These are phyloP conservation scores for Piscicola geometra DNA, from an alignment of 2,888 invertebrate genomes.

Conservation along the genomic window DNA sequence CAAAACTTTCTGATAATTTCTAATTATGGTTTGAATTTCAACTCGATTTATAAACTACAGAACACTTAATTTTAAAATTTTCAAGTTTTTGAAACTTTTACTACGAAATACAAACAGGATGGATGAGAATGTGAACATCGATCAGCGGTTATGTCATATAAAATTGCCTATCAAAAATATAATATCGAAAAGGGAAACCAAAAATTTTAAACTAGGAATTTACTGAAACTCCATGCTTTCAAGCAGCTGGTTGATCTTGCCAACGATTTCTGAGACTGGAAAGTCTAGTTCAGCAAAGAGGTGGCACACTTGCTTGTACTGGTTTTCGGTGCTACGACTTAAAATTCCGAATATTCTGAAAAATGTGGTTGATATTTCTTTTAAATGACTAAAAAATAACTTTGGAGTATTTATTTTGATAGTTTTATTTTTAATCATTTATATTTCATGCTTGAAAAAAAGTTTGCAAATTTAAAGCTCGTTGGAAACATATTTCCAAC, in stretches of 20 bases:
- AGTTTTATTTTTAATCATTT: constrained; percentile 5
- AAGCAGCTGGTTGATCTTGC: constrained; percentile 59
- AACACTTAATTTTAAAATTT: not conserved
- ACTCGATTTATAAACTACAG: too few species aligned
- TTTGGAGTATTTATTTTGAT: not conserved
- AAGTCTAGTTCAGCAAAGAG: constrained; percentile 89
- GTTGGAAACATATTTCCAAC: too few species aligned
- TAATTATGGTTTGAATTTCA: too few species aligned
- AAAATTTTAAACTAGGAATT: not conserved
- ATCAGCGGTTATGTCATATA: not conserved
- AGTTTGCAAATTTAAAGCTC: too few species aligned
- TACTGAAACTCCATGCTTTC: constrained; percentile 31
- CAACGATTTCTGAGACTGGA: constrained; percentile 89
- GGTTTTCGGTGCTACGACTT: constrained; percentile 77
- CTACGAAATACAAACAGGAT: constrained; percentile 9
- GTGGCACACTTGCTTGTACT: constrained; percentile 90
- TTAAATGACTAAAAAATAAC: not conserved
- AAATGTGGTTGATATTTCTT: not conserved
- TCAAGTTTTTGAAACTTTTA: constrained; percentile 1
- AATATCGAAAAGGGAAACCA: constrained; percentile 6
- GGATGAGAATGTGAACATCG: not conserved
- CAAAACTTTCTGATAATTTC: too few species aligned
- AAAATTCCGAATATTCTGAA: constrained; percentile 85
- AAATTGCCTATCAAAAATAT: constrained; percentile 2
- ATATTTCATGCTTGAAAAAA: too few species aligned